Evolutionary conservation across 2,113 vertebrate species (phyloP).

Genomic region (Formicarius rufipectus): DNA sequence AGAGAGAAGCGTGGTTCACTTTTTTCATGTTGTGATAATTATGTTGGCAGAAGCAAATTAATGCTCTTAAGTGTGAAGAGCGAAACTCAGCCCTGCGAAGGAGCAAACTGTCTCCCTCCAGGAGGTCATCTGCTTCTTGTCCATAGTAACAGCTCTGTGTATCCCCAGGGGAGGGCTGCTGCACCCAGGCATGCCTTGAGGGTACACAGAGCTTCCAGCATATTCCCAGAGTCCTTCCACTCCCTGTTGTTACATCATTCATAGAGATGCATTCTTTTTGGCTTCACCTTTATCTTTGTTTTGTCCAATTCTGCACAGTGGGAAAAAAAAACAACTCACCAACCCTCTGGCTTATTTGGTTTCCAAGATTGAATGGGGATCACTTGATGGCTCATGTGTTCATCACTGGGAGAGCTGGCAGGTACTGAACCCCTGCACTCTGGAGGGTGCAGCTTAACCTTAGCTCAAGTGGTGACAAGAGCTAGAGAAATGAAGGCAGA

Average conservation of each 20-base stretch:
- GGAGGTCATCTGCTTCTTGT: not conserved
- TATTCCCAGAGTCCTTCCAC: not conserved
- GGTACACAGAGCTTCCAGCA: not conserved
- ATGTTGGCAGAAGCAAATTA: not conserved
- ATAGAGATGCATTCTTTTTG: not conserved
- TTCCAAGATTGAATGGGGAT: not conserved
- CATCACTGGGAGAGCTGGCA: too few species aligned
- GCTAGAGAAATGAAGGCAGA: not conserved
- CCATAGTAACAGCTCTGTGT: accelerated
- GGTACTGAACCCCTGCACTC: not conserved
- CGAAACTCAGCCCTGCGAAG: not conserved
- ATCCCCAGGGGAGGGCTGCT: not conserved
- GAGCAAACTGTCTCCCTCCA: not conserved
- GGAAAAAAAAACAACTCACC: not conserved
- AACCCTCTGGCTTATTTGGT: not conserved
- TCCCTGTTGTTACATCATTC: accelerated
- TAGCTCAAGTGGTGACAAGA: not conserved
- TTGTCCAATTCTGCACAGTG: not conserved
- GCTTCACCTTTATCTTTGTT: not conserved
- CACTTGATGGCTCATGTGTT: not conserved
- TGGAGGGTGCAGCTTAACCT: not conserved
- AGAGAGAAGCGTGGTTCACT: not conserved
- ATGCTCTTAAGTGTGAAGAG: not conserved
- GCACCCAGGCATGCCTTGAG: not conserved
- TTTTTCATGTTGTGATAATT: not conserved